Conservation (phyloP, 1,140 invertebrate species). For the Phenacoccus solenopsis region DNA sequence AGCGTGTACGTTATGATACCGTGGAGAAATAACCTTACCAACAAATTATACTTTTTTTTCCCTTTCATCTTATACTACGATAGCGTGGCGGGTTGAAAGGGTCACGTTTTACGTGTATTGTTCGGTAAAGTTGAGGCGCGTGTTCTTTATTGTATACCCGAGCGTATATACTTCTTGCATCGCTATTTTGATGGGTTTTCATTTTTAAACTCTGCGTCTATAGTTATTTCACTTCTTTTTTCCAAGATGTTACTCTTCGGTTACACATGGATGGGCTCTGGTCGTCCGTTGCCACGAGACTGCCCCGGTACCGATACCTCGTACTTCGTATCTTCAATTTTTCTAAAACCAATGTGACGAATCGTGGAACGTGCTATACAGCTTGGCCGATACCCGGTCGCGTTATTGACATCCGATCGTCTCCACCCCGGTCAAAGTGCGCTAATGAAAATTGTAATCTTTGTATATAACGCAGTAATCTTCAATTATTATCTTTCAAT, state of each 20-base stretch:
- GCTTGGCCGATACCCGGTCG: neutral
- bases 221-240: constrained; percentile 7
- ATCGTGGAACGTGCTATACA: constrained; percentile 22
- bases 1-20: constrained; percentile 16
- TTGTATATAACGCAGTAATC: constrained; percentile 9
- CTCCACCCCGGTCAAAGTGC: constrained; percentile 2
- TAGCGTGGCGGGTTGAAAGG: constrained; percentile 7
- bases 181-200: constrained; percentile 14
- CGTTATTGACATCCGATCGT: constrained; percentile 14
- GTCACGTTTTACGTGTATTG: constrained; percentile 12
- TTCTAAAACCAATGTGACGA: constrained; percentile 22
- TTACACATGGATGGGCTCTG: constrained; percentile 10
- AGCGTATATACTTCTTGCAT: constrained; percentile 4
- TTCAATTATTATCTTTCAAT: constrained; percentile 16
- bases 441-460: constrained; percentile 5
- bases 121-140: constrained; percentile 14
- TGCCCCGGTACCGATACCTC: constrained; percentile 15
- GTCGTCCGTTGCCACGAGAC: constrained; percentile 13
- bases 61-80: neutral
- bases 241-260: neutral
- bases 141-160: constrained; percentile 10
- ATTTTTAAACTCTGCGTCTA: neutral
- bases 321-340: neutral
- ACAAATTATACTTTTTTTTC: constrained; percentile 6
- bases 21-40: constrained; percentile 16